Percentiles rank a stretch among this genome's conserved stretches.
These are phyloP conservation scores for Epinephelus cyanopodus DNA, from an alignment of 2,113 vertebrate species.

Conservation along the genomic window DNA sequence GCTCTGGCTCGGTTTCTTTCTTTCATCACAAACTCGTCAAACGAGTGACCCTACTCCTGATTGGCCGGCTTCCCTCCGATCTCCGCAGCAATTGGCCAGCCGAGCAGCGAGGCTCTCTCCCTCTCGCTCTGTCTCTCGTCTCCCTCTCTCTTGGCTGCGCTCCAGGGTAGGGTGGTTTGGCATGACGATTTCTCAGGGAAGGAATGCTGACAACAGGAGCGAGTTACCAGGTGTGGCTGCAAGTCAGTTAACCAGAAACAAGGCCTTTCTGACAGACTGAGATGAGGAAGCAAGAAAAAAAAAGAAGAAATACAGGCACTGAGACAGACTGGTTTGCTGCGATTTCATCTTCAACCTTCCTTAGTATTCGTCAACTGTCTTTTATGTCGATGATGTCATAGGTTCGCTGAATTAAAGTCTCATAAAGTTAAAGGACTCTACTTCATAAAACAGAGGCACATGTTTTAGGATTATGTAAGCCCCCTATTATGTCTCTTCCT, in stretches of 20 bases:
- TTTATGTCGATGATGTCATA: background rate
- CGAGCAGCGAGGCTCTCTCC: slow-evolving; percentile 26
- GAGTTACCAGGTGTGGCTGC: slow-evolving; percentile 90
- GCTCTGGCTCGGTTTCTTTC: slow-evolving; percentile 59
- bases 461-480: slow-evolving; percentile 31
- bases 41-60: slow-evolving; percentile 78
- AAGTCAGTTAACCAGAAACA: slow-evolving; percentile 87
- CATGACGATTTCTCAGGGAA: slow-evolving; percentile 86
- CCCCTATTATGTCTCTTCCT: slow-evolving; percentile 6
- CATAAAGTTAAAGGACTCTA: slow-evolving; percentile 15
- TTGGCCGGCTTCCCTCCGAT: slow-evolving; percentile 75
- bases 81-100: slow-evolving; percentile 71
- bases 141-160: slow-evolving; percentile 77
- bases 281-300: slow-evolving; percentile 57
- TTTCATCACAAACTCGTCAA: slow-evolving; percentile 83
- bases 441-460: slow-evolving; percentile 14
- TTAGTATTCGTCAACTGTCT: background rate
- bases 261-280: slow-evolving; percentile 77
- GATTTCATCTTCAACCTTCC: slow-evolving; percentile 46
- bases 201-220: slow-evolving; percentile 87
- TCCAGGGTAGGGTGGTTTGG: slow-evolving; percentile 87
- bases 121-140: slow-evolving; percentile 36
- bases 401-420: slow-evolving; percentile 15
- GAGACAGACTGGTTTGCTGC: slow-evolving; percentile 55
- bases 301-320: slow-evolving; percentile 24